Conservation (phyloP, 2,797 vertebrate species). For the Ibycter americanus region DNA sequence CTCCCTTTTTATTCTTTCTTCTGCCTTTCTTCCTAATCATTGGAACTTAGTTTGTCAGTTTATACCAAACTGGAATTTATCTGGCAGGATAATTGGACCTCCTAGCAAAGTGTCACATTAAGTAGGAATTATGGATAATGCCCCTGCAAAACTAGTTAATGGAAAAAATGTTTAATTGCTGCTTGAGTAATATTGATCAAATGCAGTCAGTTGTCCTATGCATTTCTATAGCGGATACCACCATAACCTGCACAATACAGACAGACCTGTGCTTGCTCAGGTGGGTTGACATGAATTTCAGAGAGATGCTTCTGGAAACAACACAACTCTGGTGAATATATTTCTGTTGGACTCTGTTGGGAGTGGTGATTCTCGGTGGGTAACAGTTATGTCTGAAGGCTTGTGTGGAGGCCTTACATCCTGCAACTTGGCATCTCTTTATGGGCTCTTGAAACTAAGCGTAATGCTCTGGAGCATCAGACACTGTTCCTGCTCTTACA, state of each 20-base stretch:
- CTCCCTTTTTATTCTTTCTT: slow-evolving; percentile 48
- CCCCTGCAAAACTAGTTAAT: slow-evolving; percentile 41
- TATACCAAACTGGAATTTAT: slow-evolving; percentile 56
- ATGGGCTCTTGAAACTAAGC: background rate
- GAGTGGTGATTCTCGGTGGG: background rate
- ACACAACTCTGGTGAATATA: background rate
- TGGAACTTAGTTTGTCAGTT: slow-evolving; percentile 57
- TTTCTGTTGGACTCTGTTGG: background rate
- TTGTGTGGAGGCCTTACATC: background rate
- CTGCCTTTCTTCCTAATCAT: slow-evolving; percentile 29
- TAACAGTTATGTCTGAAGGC: background rate
- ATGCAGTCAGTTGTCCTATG: background rate
- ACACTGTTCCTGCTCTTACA: background rate
- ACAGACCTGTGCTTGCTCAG: background rate
- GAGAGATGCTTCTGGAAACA: background rate
- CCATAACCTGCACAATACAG: background rate
- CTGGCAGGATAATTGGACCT: slow-evolving; percentile 57
- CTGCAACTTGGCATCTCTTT: background rate
- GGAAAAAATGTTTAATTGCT: slow-evolving; percentile 43
- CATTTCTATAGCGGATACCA: background rate
- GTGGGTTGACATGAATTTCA: background rate
- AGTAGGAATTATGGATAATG: slow-evolving; percentile 36
- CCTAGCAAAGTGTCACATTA: slow-evolving; percentile 41
- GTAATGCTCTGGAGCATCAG: background rate
- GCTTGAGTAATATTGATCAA: slow-evolving; percentile 29